Percentiles rank a stretch among this genome's conserved stretches.
phyloP scores from a whole-genome alignment of 2,797 vertebrate species.

The Clamator glandarius region DNA sequence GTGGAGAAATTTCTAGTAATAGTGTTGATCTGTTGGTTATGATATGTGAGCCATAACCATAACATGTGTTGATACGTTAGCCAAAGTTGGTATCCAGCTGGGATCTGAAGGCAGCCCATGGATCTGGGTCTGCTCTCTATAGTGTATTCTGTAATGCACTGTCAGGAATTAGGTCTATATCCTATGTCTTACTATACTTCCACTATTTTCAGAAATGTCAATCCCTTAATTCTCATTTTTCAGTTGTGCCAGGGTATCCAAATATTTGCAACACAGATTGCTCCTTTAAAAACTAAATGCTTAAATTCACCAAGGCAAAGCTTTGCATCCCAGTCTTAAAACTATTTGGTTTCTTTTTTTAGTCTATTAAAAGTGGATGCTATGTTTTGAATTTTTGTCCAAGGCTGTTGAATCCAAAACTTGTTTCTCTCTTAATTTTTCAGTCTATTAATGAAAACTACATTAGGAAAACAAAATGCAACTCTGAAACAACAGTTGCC shows the following conservation, averaged over 20 bases:
- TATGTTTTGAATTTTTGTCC: background rate
- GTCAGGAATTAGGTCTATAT: background rate
- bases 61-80: background rate
- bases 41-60: background rate
- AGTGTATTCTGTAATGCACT: background rate
- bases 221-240: background rate
- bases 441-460: background rate
- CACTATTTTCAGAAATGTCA: background rate
- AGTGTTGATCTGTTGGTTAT: background rate
- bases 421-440: background rate
- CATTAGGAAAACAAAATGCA: background rate
- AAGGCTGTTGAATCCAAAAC: background rate
- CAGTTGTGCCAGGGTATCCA: background rate
- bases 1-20: background rate
- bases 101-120: background rate
- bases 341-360: background rate
- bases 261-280: background rate
- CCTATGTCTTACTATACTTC: background rate
- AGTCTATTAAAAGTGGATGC: background rate
- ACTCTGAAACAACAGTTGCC: background rate
- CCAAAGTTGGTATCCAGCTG: rapidly evolving
- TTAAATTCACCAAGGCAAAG: background rate
- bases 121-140: background rate
- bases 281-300: background rate
- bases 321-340: background rate